Base-by-base conservation (phyloP, 2,888 invertebrate species). In the Chalcosyrphus nemorum region DNA sequence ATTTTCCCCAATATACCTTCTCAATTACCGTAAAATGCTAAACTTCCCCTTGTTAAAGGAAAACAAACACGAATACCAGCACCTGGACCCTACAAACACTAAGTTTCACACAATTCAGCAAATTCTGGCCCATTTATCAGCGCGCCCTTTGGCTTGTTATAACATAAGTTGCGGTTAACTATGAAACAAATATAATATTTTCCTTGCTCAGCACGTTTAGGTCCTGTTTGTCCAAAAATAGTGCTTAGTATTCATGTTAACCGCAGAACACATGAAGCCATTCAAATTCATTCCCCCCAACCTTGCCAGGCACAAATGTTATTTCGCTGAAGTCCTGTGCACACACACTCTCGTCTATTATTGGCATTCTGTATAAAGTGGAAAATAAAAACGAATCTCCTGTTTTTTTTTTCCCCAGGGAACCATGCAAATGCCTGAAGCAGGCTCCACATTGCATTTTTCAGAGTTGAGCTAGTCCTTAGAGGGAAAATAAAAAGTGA, bases 221-320 rank as follows among this genome's bases (percentile, higher is more conserved):
- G 3, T 21, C 57, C n/a, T 57, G 70, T 70, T 70, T 70, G 45
- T 24, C 56, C 45, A 54, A n/a, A n/a, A n/a, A 47, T 21, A 70
- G 32, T 32, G 35, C n/a, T 45, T 57, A 19, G 70, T 17, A 56
- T 70, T 70, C 56, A 57, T 70, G 57, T 47, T 35, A 13, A 70
- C 68, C 54, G 9, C 56, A 68, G 19, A 68, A 68, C 11, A 56
- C 45, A 57, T 35, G 68, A 43, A 68, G 21, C 56, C 17, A 52
- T 52, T 52, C 52, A 66, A 66, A 66, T 41, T 21, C 56, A 21
- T 17, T 7, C 24, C 59, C 41, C 27, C n/a, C n/a, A n/a, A n/a
- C n/a, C 38, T 21, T 24, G 13, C 19, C 41, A 19, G 32, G 4
- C n/a, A 11, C n/a, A 15, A n/a, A n/a, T 66, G 52, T 41, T 54